Evolutionary conservation across 1,140 invertebrate species (phyloP).

Genomic region (Ostrea denselamellosa): DNA sequence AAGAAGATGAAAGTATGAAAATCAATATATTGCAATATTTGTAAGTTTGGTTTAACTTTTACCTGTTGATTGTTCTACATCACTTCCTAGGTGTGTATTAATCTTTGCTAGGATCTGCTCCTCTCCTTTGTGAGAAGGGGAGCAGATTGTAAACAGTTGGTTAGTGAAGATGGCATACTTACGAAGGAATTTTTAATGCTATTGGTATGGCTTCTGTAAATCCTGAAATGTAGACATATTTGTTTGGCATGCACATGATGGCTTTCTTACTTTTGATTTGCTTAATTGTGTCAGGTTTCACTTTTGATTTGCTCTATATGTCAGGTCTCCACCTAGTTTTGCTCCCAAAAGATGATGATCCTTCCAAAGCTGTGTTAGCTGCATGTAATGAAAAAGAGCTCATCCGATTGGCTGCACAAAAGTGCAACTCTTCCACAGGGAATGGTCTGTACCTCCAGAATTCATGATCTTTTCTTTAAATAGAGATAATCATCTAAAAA

Average conservation of each 20-base stretch:
- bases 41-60: no score
- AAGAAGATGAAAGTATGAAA: no score
- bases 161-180: no score
- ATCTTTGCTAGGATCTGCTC: no score
- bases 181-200: no score
- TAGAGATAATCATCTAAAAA: neutral
- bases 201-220: neutral
- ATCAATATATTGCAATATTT: no score
- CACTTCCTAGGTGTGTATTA: no score
- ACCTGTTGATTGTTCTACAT: no score
- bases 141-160: no score
- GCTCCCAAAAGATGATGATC: slow-evolving; percentile 72
- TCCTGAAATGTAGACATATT: neutral
- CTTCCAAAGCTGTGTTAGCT: slow-evolving; percentile 72
- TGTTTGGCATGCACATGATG: neutral
- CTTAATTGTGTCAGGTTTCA: neutral
- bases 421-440: slow-evolving; percentile 42
- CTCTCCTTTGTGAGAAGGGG: no score
- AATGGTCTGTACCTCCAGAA: slow-evolving; percentile 52
- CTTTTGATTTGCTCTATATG: slow-evolving; percentile 59
- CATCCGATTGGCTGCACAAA: slow-evolving; percentile 69
- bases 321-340: slow-evolving; percentile 74
- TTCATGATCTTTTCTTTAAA: neutral
- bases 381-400: slow-evolving; percentile 74
- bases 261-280: slow-evolving; percentile 39